phyloP scores from a whole-genome alignment of 1,140 invertebrate genomes.

The Trichomalopsis sarcophagae region DNA sequence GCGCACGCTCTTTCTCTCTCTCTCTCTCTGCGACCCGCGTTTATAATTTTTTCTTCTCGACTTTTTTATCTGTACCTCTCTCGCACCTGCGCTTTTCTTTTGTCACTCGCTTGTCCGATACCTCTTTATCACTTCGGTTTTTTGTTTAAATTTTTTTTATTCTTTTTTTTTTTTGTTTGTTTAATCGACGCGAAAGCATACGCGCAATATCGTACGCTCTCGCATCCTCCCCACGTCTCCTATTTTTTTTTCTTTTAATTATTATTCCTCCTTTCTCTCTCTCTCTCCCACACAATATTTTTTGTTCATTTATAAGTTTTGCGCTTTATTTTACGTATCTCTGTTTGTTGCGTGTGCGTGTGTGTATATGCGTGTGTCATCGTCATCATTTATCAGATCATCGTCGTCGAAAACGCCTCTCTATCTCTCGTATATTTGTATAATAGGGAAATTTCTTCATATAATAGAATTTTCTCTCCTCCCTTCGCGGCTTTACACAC shows the following conservation, averaged over 20 bases:
- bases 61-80: conserved; percentile 22
- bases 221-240: neutral
- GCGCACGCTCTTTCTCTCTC: neutral
- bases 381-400: neutral
- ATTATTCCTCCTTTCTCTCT: neutral
- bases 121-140: neutral
- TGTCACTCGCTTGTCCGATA: neutral
- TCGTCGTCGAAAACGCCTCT: neutral
- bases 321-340: conserved; percentile 45
- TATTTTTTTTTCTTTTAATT: neutral
- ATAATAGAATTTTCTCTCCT: neutral
- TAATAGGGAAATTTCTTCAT: no score
- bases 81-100: neutral
- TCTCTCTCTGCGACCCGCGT: neutral
- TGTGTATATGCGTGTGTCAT: conserved; percentile 16
- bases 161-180: neutral
- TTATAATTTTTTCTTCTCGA: neutral
- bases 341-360: conserved; percentile 41
- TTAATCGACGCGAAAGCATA: neutral
- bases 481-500: neutral
- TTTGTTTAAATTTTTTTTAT: neutral
- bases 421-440: no score
- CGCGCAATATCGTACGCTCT: neutral
- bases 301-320: conserved; percentile 4
- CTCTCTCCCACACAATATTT: conserved; percentile 9